A percentile compares a stretch with the other conserved stretches of the same genome.
Conservation (phyloP, 2,888 invertebrate genomes). For the Torymus texanus region DNA sequence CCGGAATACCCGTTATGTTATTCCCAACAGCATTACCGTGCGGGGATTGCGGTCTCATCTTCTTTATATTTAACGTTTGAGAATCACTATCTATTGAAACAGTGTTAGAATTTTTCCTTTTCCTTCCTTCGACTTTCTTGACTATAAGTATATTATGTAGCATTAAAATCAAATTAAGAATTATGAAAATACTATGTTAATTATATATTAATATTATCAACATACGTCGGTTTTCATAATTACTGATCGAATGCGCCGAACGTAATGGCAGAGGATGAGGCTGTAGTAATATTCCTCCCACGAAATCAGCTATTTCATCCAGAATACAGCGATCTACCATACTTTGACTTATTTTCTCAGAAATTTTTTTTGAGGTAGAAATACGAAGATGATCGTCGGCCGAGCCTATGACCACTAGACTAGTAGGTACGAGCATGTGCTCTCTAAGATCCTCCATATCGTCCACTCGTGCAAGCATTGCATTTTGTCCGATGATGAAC, state of each 20-base stretch:
- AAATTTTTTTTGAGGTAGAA: slow-evolving; percentile 81
- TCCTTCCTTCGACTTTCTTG: slow-evolving; percentile 64
- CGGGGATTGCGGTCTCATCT: slow-evolving; percentile 70
- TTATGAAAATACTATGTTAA: too few relatives aligned
- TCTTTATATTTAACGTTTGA: slow-evolving; percentile 75
- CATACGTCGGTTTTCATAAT: slow-evolving; percentile 59
- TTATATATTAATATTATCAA: neutral
- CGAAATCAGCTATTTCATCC: slow-evolving; percentile 82
- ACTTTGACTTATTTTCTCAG: slow-evolving; percentile 86
- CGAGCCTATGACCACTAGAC: slow-evolving; percentile 86
- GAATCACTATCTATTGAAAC: slow-evolving; percentile 77
- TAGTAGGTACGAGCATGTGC: slow-evolving; percentile 85
- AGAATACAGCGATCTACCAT: slow-evolving; percentile 87
- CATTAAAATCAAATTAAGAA: too few relatives aligned
- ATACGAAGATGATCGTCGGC: slow-evolving; percentile 86
- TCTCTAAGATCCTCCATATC: slow-evolving; percentile 87
- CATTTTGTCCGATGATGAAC: slow-evolving; percentile 87
- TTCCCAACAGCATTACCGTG: neutral
- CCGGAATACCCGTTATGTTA: slow-evolving; percentile 47
- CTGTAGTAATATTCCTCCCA: slow-evolving; percentile 78
- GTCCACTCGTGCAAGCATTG: slow-evolving; percentile 81
- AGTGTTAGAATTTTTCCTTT: slow-evolving; percentile 77
- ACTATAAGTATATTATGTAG: neutral
- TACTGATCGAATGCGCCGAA: slow-evolving; percentile 57
- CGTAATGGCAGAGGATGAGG: slow-evolving; percentile 79